These are phyloP conservation scores for Synaphobranchus kaupii DNA, from an alignment of 2,797 vertebrate genomes.

Conservation along the genomic window DNA sequence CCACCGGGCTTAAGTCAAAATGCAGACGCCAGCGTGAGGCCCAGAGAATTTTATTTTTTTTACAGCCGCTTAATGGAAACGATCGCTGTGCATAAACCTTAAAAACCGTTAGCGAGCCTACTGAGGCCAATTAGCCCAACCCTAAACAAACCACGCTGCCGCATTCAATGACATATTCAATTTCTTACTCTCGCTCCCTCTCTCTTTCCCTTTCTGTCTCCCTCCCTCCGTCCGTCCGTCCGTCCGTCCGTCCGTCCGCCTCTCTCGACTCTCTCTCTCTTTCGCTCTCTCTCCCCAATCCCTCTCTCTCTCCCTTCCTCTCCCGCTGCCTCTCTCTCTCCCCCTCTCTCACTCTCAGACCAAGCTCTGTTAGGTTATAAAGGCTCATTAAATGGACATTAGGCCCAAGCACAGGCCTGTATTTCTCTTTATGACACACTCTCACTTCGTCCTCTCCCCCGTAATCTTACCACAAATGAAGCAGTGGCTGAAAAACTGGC, in stretches of 20 bases:
- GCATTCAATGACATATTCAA: not conserved
- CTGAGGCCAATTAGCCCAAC: slow-evolving; percentile 52
- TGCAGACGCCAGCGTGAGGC: not conserved
- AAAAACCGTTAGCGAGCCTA: slow-evolving; percentile 48
- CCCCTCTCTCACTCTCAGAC: slow-evolving; percentile 33
- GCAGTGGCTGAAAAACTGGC: too few relatives aligned
- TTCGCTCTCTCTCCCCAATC: slow-evolving; percentile 21
- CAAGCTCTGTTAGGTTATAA: not conserved
- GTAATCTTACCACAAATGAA: not conserved
- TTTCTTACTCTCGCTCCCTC: not conserved
- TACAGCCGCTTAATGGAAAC: slow-evolving; percentile 32
- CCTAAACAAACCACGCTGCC: slow-evolving; percentile 15
- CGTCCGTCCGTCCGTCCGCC: not conserved
- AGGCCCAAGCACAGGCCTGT: not conserved
- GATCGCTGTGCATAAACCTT: slow-evolving; percentile 34
- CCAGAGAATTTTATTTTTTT: slow-evolving; percentile 30
- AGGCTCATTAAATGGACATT: not conserved
- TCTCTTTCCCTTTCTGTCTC: not conserved
- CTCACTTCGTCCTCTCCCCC: not conserved
- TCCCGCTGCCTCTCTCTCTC: slow-evolving; percentile 9
- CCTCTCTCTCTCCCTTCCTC: not conserved
- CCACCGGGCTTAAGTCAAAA: not conserved
- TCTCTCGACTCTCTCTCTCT: not conserved
- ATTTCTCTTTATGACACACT: not conserved
- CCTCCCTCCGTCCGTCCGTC: not conserved